Evolutionary conservation across 1,140 invertebrate species (phyloP).

Genomic region (Anadara kagoshimensis): DNA sequence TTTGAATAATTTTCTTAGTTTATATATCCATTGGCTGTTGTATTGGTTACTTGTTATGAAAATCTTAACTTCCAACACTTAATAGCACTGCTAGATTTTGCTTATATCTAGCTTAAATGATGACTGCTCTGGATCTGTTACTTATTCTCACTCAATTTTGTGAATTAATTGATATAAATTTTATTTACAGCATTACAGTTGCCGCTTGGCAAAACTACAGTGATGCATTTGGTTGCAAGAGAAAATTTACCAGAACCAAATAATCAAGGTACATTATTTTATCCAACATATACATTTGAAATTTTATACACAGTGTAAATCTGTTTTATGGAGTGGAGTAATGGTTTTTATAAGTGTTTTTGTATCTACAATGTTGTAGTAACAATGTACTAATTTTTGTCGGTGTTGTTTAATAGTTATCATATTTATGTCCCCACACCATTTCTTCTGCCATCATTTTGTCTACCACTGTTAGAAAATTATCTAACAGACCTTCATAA

Average conservation of each 20-base stretch:
- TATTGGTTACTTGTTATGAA: no score
- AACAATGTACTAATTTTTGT: neutral
- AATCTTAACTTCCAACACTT: no score
- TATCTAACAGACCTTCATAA: no score
- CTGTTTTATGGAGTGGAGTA: neutral
- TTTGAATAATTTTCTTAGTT: no score
- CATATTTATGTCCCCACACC: neutral
- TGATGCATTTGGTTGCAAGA: slow-evolving; percentile 99
- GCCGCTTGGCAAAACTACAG: slow-evolving; percentile 96
- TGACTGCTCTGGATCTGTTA: no score
- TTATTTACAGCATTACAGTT: slow-evolving; percentile 87
- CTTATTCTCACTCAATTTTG: no score
- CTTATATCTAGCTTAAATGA: no score
- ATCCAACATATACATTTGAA: neutral
- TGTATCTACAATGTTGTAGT: neutral
- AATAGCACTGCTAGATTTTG: no score
- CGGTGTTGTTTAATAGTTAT: neutral
- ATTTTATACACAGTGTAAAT: neutral
- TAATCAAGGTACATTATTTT: slow-evolving; percentile 89
- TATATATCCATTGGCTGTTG: no score
- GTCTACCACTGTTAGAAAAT: neutral
- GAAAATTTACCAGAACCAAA: slow-evolving; percentile 99
- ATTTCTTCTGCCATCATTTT: neutral
- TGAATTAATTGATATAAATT: no score
- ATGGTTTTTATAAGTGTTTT: neutral